Evolutionary conservation across 2,888 invertebrate species (phyloP).

Genomic region (Campoplex nolae): DNA sequence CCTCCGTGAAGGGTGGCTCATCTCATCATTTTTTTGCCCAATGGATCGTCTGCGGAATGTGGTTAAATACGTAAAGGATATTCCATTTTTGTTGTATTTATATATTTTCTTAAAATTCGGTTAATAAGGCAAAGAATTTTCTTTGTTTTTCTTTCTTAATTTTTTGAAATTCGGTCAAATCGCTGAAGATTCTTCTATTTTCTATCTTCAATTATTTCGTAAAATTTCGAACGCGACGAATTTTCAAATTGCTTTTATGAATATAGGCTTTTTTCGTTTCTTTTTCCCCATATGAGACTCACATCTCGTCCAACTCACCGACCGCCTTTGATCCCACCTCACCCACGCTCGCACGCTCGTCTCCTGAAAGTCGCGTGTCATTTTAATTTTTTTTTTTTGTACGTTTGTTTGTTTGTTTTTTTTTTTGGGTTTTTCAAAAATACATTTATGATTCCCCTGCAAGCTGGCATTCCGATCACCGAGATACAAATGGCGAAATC

Average conservation of each 20-base stretch:
- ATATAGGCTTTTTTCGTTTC: slow-evolving; percentile 10
- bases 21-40: slow-evolving; percentile 13
- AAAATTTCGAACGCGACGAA: not conserved
- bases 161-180: not conserved
- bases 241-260: slow-evolving; percentile 12
- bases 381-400: slow-evolving; percentile 24
- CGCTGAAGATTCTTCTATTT: slow-evolving; percentile 2
- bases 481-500: slow-evolving; percentile 55
- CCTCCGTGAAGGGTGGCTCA: not conserved
- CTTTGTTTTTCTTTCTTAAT: slow-evolving; percentile 12
- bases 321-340: slow-evolving; percentile 48
- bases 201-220: not conserved
- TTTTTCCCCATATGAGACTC: slow-evolving; percentile 54
- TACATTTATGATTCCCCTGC: slow-evolving; percentile 11
- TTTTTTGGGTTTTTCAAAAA: slow-evolving; percentile 5
- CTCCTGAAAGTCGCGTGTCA: slow-evolving; percentile 61
- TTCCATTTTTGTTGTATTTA: slow-evolving; percentile 6
- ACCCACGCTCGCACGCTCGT: slow-evolving; percentile 23
- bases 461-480: slow-evolving; percentile 38
- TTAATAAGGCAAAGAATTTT: slow-evolving; percentile 18
- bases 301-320: slow-evolving; percentile 69
- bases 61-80: slow-evolving; percentile 32
- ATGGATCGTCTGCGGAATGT: slow-evolving; percentile 55
- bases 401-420: slow-evolving; percentile 20
- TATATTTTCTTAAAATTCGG: slow-evolving; percentile 6